A percentile compares a stretch with the other conserved stretches of the same genome.
Evolutionary conservation across 2,113 vertebrate species (phyloP).

Genomic region (Chrysochloris asiatica): DNA sequence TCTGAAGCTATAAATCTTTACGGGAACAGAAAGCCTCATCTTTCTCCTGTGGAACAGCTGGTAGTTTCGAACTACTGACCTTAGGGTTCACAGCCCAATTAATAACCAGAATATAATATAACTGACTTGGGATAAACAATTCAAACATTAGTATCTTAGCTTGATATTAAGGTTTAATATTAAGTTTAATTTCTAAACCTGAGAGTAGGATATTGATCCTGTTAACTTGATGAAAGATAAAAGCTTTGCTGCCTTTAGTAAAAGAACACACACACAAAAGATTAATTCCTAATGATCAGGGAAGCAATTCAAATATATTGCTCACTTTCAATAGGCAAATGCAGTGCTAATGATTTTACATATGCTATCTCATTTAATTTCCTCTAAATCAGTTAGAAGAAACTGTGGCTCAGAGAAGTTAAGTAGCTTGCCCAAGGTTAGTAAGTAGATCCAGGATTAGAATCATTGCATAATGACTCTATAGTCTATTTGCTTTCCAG

Average conservation of each 20-base stretch:
- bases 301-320: neutral
- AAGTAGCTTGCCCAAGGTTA: neutral
- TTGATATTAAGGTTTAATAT: neutral
- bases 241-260: neutral
- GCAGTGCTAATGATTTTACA: neutral
- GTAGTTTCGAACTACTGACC: too few species aligned
- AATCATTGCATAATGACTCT: neutral
- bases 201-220: neutral
- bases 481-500: neutral
- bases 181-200: neutral
- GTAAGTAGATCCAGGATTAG: neutral
- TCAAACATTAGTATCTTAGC: neutral
- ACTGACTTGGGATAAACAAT: neutral
- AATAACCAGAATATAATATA: too few species aligned
- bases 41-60: too few species aligned
- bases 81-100: too few species aligned
- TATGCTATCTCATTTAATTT: neutral
- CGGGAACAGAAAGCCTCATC: too few species aligned
- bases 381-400: neutral
- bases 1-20: too few species aligned
- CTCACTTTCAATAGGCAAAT: neutral
- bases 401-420: neutral
- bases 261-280: neutral
- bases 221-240: neutral
- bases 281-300: neutral